Base-by-base conservation (phyloP, 2,888 invertebrate species). In the Laothoe populi region DNA sequence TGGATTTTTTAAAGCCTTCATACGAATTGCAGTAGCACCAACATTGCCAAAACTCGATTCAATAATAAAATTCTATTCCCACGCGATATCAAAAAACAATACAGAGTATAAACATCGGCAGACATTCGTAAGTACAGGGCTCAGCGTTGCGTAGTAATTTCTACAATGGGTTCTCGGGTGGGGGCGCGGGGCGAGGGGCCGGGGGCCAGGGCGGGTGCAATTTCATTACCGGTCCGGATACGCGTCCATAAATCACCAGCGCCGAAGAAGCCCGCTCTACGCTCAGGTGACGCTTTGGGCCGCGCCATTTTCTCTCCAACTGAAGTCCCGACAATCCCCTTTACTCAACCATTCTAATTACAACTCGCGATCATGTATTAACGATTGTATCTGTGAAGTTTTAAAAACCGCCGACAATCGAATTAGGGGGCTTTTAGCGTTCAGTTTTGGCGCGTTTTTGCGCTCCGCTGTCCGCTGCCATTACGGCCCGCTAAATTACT, bases 151-250 rank as follows among this genome's bases (percentile, higher is more conserved):
- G 90, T 88, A 86, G 91, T 90, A 89, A 91, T 92, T 91, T 91
- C 91, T 90, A 88, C 91, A 91, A 92, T 90, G 89, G 91, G 83
- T 89, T 84, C 80, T 19, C 70, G 70, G 70, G 67, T 63, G 66
- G 63, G 84, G 83, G 23, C 44, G 44, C 40, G 75, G 79, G 79
- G 79, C 78, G 79, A 78, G 81, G 81, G 82, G 80, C 78, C 89
- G 91, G 93, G 93, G 90, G 81, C 83, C 81, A 79, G 84, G 83
- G 89, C 91, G 93, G 93, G 90, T 92, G 92, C 93, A 91, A 92
- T 91, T 89, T 93, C 91, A 90, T 90, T 92, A 91, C 92, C 92
- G 88, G 92, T 88, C 91, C 93, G 93, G 92, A 93, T 93, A 90
- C 89, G 84, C 82, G 88, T 79, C 84, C 89, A 91, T 93, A 93